phyloP scores from a whole-genome alignment of 2,113 vertebrate genomes.

The Cyprinodon variegatus region DNA sequence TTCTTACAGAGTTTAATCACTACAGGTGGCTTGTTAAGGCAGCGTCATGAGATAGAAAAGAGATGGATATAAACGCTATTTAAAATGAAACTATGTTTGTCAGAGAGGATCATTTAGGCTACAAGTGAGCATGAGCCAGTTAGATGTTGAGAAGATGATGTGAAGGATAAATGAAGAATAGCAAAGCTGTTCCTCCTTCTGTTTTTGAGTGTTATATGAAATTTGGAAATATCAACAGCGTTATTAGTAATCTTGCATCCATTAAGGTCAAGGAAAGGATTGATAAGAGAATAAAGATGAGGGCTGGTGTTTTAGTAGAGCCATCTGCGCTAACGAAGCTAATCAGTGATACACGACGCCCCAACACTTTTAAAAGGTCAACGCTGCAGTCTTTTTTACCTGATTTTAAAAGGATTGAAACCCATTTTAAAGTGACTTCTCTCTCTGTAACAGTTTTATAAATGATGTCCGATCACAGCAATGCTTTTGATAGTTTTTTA shows the following conservation, averaged over 20 bases:
- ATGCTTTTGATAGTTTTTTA: not conserved
- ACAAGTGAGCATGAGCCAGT: too few species aligned
- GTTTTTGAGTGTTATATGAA: not conserved
- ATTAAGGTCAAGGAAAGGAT: not conserved
- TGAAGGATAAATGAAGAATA: not conserved
- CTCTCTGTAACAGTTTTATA: not conserved
- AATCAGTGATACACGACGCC: not conserved
- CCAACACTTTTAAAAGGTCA: not conserved
- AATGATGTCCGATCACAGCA: not conserved
- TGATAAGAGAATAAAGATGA: not conserved
- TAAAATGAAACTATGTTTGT: not conserved
- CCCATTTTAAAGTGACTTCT: not conserved
- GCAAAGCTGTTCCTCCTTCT: not conserved
- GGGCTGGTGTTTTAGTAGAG: not conserved
- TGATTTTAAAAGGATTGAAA: not conserved
- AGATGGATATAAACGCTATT: not conserved
- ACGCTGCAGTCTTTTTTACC: not conserved
- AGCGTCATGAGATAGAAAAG: not conserved
- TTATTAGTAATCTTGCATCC: not conserved
- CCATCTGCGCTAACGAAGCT: not conserved
- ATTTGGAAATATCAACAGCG: not conserved
- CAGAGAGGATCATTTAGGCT: not conserved
- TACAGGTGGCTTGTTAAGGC: too few species aligned
- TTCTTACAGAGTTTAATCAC: too few species aligned
- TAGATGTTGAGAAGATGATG: not conserved